These are phyloP conservation scores for Brachionus asplanchnoidis DNA, from an alignment of 1,140 invertebrate species.

Conservation along the genomic window DNA sequence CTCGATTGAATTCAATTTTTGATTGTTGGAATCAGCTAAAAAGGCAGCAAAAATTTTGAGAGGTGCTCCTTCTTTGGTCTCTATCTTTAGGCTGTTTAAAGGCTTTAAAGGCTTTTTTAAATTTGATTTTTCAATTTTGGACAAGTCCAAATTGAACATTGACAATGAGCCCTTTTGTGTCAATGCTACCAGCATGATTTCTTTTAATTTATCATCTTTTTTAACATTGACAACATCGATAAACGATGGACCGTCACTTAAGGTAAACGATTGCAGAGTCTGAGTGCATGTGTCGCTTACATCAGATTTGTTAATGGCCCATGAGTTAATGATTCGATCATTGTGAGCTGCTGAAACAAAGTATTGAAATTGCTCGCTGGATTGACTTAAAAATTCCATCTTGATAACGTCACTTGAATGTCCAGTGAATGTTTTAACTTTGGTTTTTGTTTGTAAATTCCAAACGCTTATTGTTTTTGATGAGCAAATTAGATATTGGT, in stretches of 20 bases:
- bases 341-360: constrained; percentile 63
- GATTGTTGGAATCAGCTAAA: not conserved
- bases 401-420: constrained; percentile 64
- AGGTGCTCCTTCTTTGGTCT: constrained; percentile 22
- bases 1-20: constrained; percentile 67
- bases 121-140: not conserved
- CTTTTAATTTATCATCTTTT: constrained; percentile 48
- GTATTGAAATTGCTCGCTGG: constrained; percentile 52
- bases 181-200: not conserved
- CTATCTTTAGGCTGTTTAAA: not conserved
- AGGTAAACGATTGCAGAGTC: constrained; percentile 59
- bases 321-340: constrained; percentile 63
- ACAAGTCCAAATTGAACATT: not conserved
- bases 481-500: constrained; percentile 64
- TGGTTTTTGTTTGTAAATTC: constrained; percentile 61
- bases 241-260: constrained; percentile 65
- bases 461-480: constrained; percentile 65
- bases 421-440: constrained; percentile 64
- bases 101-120: constrained; percentile 25
- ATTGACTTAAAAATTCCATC: constrained; percentile 50
- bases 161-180: constrained; percentile 9
- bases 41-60: constrained; percentile 1
- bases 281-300: constrained; percentile 47
- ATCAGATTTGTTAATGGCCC: constrained; percentile 54
- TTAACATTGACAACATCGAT: constrained; percentile 44